These are phyloP conservation scores for Sebastes cheni DNA, from an alignment of 2,797 vertebrate species.

Conservation along the genomic window DNA sequence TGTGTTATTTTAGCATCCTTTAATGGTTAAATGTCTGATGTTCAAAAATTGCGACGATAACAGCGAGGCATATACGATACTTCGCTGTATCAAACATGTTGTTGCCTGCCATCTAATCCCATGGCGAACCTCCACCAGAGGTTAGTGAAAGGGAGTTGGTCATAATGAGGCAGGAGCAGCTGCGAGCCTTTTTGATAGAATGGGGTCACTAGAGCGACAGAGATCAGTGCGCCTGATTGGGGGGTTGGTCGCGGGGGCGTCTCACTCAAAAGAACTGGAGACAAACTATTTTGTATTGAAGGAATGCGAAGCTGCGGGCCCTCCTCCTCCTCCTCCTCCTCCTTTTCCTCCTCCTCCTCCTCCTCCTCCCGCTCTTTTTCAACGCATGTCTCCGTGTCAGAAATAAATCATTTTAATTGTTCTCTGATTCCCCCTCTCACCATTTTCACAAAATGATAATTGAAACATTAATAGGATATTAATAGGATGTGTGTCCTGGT, in stretches of 20 bases:
- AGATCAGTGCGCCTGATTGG: conserved; percentile 79
- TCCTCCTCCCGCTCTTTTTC: conserved; percentile 49
- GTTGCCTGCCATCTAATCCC: conserved; percentile 53
- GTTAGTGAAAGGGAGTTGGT: conserved; percentile 73
- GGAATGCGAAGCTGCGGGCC: conserved; percentile 55
- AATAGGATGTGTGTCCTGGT: conserved; percentile 79
- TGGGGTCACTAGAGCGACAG: conserved; percentile 79
- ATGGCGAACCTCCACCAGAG: conserved; percentile 63
- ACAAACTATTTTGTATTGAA: conserved; percentile 75
- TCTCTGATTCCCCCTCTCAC: conserved; percentile 70
- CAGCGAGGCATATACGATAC: neutral
- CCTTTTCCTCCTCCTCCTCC: conserved; percentile 1
- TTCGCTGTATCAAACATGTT: conserved; percentile 32
- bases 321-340: neutral
- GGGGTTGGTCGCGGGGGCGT: conserved; percentile 34
- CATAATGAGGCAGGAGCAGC: conserved; percentile 81
- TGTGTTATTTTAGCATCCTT: neutral
- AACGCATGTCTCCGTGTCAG: conserved; percentile 65
- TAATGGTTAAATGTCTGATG: neutral
- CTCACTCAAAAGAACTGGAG: conserved; percentile 64
- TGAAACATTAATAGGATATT: conserved; percentile 82
- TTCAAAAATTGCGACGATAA: neutral
- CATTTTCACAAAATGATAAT: conserved; percentile 78
- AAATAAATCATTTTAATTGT: conserved; percentile 84
- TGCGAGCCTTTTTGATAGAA: conserved; percentile 81